A percentile compares a stretch with the other conserved stretches of the same genome.
Evolutionary conservation across 2,113 vertebrate genomes (phyloP).

Genomic region (Benitochromis conjunctus): DNA sequence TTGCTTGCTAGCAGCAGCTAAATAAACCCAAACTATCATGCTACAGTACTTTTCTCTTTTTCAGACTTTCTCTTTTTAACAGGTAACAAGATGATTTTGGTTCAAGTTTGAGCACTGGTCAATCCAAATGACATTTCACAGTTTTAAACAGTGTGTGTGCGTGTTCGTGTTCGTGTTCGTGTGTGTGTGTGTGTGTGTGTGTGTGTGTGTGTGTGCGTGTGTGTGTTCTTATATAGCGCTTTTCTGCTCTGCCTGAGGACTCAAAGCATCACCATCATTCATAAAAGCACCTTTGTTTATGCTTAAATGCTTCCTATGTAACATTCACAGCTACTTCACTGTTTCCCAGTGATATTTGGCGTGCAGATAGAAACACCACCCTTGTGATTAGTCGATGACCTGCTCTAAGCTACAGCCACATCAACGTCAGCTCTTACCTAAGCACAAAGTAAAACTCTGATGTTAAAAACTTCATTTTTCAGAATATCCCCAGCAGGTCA

Average conservation of each 20-base stretch:
- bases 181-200: not conserved
- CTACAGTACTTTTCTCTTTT: not conserved
- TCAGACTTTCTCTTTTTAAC: not conserved
- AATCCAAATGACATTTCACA: not conserved
- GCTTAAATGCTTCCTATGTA: not conserved
- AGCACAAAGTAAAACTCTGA: not conserved
- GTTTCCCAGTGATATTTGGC: not conserved
- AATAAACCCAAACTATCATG: not conserved
- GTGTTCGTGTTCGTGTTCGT: too few species aligned
- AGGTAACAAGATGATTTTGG: not conserved
- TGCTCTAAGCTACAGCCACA: not conserved
- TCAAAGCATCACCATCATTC: not conserved
- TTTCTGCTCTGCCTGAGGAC: not conserved
- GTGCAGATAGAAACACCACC: too few species aligned
- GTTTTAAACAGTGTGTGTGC: too few species aligned
- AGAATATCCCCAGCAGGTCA: not conserved
- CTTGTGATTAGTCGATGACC: not conserved
- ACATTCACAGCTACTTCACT: not conserved
- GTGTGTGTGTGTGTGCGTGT: not conserved
- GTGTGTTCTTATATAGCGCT: not conserved
- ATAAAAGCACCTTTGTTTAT: not conserved
- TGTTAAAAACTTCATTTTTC: fast-evolving
- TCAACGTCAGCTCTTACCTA: too few species aligned
- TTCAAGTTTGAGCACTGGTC: not conserved
- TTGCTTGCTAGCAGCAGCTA: not conserved